phyloP scores from a whole-genome alignment of 2,888 invertebrate species.

The Molanna angustata region DNA sequence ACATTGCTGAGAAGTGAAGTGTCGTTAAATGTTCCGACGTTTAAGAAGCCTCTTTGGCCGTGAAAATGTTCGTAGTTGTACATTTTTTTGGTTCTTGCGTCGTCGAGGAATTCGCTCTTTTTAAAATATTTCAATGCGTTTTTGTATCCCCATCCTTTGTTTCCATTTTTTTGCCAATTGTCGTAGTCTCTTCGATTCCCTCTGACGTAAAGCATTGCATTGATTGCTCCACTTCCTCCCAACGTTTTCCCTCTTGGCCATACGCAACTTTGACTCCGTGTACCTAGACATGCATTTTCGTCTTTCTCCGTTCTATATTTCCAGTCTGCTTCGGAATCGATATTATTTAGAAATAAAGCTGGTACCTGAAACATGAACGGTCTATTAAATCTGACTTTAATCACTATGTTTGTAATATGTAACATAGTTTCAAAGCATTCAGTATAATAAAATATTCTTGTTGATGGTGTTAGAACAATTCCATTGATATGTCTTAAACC shows the following conservation, averaged over 20 bases:
- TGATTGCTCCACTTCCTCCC: constrained; percentile 79
- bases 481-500: too few species aligned
- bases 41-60: constrained; percentile 67
- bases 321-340: constrained; percentile 62
- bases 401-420: too few species aligned
- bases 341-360: constrained; percentile 37
- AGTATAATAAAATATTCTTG: too few species aligned
- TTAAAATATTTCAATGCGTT: constrained; percentile 74
- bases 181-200: constrained; percentile 85
- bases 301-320: constrained; percentile 75
- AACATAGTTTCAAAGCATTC: too few species aligned
- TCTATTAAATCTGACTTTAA: too few species aligned
- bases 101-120: constrained; percentile 72
- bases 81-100: neutral
- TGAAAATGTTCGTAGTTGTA: constrained; percentile 50
- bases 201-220: constrained; percentile 86
- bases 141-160: constrained; percentile 74
- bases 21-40: constrained; percentile 69
- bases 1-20: constrained; percentile 66
- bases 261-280: constrained; percentile 62
- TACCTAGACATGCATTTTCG: constrained; percentile 63
- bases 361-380: constrained; percentile 37
- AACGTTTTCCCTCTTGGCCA: constrained; percentile 80
- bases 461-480: too few species aligned
- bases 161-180: constrained; percentile 73